Percentiles rank a stretch among this genome's conserved stretches.
Conservation (phyloP, 2,888 invertebrate genomes). For the Pristionchus exspectatus region DNA sequence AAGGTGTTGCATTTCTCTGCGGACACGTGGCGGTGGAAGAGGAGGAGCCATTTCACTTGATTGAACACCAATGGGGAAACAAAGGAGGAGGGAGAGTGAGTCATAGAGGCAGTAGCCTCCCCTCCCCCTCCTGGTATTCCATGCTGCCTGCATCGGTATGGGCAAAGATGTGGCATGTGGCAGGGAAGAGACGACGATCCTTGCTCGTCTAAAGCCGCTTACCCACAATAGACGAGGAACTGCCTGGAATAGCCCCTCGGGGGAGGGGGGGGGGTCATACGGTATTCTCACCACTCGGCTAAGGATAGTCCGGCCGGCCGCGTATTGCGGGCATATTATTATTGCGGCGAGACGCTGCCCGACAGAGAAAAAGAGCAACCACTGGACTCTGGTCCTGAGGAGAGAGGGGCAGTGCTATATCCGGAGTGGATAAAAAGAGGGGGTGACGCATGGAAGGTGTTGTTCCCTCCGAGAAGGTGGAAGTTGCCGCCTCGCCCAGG, state of each 20-base stretch:
- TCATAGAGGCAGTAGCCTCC: neutral
- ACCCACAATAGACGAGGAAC: neutral
- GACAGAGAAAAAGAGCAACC: neutral
- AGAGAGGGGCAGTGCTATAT: neutral
- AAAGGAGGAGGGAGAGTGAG: constrained; percentile 7
- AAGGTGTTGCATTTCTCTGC: constrained; percentile 23
- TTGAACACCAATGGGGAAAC: constrained; percentile 21
- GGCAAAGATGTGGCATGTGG: neutral
- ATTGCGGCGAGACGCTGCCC: neutral
- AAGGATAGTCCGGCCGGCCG: neutral
- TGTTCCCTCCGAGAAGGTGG: neutral
- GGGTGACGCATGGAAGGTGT: neutral
- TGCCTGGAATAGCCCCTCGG: neutral
- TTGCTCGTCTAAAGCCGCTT: neutral
- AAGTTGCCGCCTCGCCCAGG: neutral
- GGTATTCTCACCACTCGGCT: neutral
- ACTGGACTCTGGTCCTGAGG: neutral
- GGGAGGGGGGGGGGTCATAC: neutral
- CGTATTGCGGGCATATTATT: neutral
- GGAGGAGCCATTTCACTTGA: constrained; percentile 26
- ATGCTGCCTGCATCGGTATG: neutral
- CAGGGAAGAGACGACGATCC: neutral
- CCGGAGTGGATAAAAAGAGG: neutral
- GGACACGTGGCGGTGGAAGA: neutral
- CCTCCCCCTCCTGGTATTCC: neutral